Conservation (phyloP, 2,797 vertebrate species). For the Sebastes vulpes region DNA sequence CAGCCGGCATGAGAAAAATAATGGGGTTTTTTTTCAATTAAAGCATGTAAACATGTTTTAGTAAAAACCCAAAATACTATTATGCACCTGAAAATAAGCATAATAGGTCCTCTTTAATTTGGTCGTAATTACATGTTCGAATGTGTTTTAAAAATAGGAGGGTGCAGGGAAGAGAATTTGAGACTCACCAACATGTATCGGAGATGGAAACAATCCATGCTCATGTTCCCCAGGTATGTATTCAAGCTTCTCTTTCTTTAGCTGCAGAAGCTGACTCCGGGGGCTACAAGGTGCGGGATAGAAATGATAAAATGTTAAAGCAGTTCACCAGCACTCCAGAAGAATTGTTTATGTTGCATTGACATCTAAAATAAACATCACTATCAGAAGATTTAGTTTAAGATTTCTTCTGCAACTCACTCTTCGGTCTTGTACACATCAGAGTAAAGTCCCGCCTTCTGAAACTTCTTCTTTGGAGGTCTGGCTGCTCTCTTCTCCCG, state of each 20-base stretch:
- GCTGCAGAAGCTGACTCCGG: conserved; percentile 93
- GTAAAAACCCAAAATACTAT: too few species aligned
- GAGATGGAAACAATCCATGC: conserved; percentile 95
- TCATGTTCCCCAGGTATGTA: conserved; percentile 97
- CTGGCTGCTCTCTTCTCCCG: conserved; percentile 95
- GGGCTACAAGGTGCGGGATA: conserved; percentile 81
- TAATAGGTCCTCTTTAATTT: neutral
- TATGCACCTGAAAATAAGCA: too few species aligned
- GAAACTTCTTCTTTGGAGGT: conserved; percentile 98
- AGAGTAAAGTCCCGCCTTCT: conserved; percentile 98
- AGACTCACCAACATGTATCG: conserved; percentile 97
- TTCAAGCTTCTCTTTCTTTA: conserved; percentile 98
- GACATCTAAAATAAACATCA: neutral
- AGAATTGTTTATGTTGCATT: neutral
- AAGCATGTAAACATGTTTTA: too few species aligned
- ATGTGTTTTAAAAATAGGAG: neutral
- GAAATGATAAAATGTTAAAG: conserved; percentile 1
- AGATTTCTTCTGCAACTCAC: conserved; percentile 84
- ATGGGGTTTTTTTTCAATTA: too few species aligned
- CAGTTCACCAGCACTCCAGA: neutral
- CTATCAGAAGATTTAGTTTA: neutral
- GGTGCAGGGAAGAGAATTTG: neutral
- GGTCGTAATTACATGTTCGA: neutral
- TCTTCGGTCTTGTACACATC: conserved; percentile 97
- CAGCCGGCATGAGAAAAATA: too few species aligned